Percentiles rank a stretch among this genome's conserved stretches.
phyloP scores from a whole-genome alignment of 2,113 vertebrate species.

The Psittacara wagleri region DNA sequence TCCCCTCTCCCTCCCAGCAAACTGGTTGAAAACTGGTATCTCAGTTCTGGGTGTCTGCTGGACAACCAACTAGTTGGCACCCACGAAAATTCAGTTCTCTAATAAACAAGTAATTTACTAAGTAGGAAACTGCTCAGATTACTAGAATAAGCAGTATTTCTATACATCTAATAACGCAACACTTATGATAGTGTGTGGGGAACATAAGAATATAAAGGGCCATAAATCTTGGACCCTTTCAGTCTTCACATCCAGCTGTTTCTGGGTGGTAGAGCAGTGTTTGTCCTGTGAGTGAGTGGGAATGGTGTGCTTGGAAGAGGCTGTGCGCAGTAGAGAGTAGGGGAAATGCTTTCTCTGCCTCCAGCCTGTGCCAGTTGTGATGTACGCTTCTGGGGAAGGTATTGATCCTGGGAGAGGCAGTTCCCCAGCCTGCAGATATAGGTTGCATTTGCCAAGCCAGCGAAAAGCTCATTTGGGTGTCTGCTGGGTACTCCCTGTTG shows the following conservation, averaged over 20 bases:
- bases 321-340: neutral
- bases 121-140: neutral
- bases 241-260: neutral
- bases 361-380: rapidly evolving
- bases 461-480: neutral
- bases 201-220: neutral
- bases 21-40: neutral
- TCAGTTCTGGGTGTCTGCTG: neutral
- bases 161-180: neutral
- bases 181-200: neutral
- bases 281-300: neutral
- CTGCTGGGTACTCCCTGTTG: neutral
- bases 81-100: neutral
- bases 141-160: neutral
- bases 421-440: neutral
- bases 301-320: neutral
- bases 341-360: neutral
- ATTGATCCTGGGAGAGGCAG: neutral
- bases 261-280: neutral
- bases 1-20: neutral
- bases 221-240: neutral
- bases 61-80: neutral
- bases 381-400: neutral
- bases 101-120: neutral
- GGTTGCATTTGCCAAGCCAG: neutral